Conservation (phyloP, 2,797 vertebrate genomes). For the Clarias fuscus region DNA sequence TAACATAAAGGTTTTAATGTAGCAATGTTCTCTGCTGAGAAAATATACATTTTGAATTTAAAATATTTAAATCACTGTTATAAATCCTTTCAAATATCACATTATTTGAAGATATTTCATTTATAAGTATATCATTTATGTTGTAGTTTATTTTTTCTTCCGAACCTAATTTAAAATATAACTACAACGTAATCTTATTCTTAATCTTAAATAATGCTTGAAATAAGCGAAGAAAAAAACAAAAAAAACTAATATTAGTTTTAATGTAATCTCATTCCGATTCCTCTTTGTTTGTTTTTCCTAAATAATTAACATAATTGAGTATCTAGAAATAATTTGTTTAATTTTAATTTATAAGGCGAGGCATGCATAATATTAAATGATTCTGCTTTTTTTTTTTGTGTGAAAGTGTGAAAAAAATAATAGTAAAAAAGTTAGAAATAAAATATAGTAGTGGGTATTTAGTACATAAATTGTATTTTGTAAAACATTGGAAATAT, state of each 20-base stretch:
- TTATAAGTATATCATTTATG: neutral
- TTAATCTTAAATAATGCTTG: neutral
- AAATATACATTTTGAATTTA: neutral
- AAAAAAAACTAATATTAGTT: neutral
- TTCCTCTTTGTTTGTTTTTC: neutral
- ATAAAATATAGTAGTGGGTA: neutral
- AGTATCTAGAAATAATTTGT: neutral
- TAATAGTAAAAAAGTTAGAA: no score
- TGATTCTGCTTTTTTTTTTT: neutral
- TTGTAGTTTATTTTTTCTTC: neutral
- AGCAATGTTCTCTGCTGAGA: neutral
- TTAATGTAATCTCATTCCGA: neutral
- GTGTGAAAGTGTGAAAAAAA: no score
- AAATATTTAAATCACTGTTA: no score
- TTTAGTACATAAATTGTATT: neutral
- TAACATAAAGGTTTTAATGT: neutral
- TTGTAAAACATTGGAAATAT: no score
- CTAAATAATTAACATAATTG: neutral
- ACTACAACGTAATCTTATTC: neutral
- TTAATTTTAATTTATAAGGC: neutral
- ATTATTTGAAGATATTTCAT: neutral
- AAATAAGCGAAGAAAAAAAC: neutral
- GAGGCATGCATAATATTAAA: neutral
- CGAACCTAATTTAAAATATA: neutral
- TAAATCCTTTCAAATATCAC: neutral